These are phyloP conservation scores for Tetragonula carbonaria DNA, from an alignment of 2,888 invertebrate species.

Conservation along the genomic window DNA sequence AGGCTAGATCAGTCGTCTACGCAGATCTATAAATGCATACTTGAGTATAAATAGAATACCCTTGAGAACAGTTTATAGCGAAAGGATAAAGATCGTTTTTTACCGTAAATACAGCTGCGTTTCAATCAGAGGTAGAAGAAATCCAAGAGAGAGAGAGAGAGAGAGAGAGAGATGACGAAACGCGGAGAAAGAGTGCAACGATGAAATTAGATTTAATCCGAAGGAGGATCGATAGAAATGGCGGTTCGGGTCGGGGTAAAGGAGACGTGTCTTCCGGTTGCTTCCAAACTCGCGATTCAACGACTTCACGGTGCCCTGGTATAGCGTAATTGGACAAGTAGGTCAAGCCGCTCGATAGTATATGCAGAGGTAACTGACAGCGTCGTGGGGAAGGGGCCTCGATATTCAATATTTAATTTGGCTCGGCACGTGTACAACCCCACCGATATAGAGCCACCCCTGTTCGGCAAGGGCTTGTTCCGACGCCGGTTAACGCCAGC, in stretches of 20 bases:
- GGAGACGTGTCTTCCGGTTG: not conserved
- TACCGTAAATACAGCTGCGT: too few relatives aligned
- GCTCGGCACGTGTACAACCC: slow-evolving; percentile 60
- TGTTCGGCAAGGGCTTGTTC: not conserved
- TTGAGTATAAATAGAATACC: too few relatives aligned
- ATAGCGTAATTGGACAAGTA: slow-evolving; percentile 66
- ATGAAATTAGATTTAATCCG: not conserved
- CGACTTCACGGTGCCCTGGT: slow-evolving; percentile 40
- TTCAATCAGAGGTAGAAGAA: too few relatives aligned
- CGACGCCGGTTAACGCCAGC: slow-evolving; percentile 25
- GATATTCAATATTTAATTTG: slow-evolving; percentile 78
- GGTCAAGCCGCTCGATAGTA: slow-evolving; percentile 61
- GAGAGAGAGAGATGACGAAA: not conserved
- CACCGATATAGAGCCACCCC: slow-evolving; percentile 22
- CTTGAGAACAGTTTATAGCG: too few relatives aligned
- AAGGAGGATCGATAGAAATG: slow-evolving; percentile 8
- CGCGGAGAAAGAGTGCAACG: not conserved
- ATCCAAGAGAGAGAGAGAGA: too few relatives aligned
- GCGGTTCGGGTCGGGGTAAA: not conserved
- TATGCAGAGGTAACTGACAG: slow-evolving; percentile 39
- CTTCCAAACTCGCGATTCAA: slow-evolving; percentile 57
- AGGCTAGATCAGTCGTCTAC: too few relatives aligned
- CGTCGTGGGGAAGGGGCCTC: slow-evolving; percentile 48
- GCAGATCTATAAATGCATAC: too few relatives aligned
- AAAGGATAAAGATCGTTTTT: too few relatives aligned